These are phyloP conservation scores for Capitulum mitella DNA, from an alignment of 2,888 invertebrate species.

Conservation along the genomic window DNA sequence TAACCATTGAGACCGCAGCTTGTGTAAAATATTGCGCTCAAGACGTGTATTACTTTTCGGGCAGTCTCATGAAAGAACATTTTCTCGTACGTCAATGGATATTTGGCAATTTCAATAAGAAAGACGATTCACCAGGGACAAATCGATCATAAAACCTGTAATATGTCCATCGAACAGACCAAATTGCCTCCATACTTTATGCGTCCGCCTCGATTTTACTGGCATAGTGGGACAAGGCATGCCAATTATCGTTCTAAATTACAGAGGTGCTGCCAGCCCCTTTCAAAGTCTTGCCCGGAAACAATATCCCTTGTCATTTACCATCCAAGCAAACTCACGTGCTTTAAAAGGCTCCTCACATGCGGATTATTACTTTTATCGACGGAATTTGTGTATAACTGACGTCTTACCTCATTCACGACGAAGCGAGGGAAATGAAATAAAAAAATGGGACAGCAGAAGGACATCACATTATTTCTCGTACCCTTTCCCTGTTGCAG, in stretches of 20 bases:
- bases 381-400: too few species aligned
- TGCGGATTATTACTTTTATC: too few species aligned
- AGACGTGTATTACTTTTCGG: not conserved
- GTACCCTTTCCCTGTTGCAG: too few species aligned
- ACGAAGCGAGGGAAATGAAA: too few species aligned
- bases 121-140: not conserved
- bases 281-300: too few species aligned
- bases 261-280: too few species aligned
- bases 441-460: too few species aligned
- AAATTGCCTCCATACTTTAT: not conserved
- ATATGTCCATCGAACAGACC: not conserved
- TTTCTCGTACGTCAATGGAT: not conserved
- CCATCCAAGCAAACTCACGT: too few species aligned
- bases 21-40: constrained; percentile 13
- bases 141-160: constrained; percentile 7
- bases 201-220: not conserved
- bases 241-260: not conserved
- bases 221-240: not conserved
- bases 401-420: too few species aligned
- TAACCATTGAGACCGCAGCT: not conserved
- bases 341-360: too few species aligned
- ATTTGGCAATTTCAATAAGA: constrained; percentile 15
- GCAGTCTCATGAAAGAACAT: not conserved
- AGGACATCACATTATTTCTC: too few species aligned
- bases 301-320: too few species aligned